Percentiles rank a stretch among this genome's conserved stretches.
Conservation (phyloP, 1,140 invertebrate genomes). For the Leptinotarsa undecemlineata region DNA sequence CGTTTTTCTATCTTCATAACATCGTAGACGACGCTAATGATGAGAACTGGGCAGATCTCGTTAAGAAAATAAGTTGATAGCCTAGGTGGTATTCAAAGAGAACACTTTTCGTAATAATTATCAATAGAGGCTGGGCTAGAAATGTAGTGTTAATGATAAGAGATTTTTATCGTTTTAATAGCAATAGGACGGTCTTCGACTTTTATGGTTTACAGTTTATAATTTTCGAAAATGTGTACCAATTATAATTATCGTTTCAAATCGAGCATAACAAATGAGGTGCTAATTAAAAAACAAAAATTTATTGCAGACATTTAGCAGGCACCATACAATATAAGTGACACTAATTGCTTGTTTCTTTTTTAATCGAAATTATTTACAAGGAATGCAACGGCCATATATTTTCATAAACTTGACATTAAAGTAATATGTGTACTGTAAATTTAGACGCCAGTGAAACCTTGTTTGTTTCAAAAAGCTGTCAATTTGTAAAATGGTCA, state of each 20-base stretch:
- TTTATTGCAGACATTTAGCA: conserved; percentile 24
- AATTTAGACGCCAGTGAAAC: conserved; percentile 1
- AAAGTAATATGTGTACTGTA: conserved; percentile 5
- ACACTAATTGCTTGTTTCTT: conserved; percentile 22
- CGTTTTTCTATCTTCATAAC: not conserved
- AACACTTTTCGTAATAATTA: conserved; percentile 1
- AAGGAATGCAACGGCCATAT: conserved; percentile 19
- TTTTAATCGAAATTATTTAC: conserved; percentile 29
- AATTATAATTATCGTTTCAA: conserved; percentile 22
- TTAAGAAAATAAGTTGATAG: conserved; percentile 6
- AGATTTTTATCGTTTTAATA: not conserved
- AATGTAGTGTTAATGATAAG: not conserved
- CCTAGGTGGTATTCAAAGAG: conserved; percentile 3
- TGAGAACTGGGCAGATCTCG: conserved; percentile 3
- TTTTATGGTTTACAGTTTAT: conserved; percentile 8
- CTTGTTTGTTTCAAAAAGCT: conserved; percentile 6
- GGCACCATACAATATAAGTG: conserved; percentile 18
- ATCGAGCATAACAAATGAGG: conserved; percentile 26
- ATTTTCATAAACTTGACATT: conserved; percentile 24
- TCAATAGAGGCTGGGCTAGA: not conserved
- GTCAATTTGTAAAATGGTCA: conserved; percentile 1
- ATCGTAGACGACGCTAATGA: not conserved
- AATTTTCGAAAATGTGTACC: conserved; percentile 22
- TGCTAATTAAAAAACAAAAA: conserved; percentile 18
- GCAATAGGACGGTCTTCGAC: not conserved